phyloP scores from a whole-genome alignment of 2,113 vertebrate genomes.

The Nanorana parkeri region DNA sequence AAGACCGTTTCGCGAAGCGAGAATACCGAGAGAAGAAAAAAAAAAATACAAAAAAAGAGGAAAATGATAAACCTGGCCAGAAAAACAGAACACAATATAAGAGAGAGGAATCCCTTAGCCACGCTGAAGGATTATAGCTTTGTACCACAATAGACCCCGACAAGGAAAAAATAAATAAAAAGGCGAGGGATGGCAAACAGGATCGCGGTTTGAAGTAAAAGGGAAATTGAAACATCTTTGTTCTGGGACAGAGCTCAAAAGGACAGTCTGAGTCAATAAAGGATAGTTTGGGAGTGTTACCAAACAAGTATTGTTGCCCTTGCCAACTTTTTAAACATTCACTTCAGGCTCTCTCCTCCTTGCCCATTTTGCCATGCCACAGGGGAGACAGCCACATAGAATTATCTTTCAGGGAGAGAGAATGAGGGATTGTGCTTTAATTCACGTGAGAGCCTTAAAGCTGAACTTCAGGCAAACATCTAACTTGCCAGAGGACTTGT shows the following conservation, averaged over 20 bases:
- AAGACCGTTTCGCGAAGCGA: conserved; percentile 61
- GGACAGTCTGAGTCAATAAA: conserved; percentile 74
- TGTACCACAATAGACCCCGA: conserved; percentile 61
- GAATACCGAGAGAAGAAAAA: conserved; percentile 60
- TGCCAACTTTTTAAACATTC: conserved; percentile 50
- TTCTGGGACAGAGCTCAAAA: conserved; percentile 58
- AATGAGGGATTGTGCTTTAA: conserved; percentile 26
- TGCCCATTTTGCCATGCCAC: conserved; percentile 63
- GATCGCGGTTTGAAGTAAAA: conserved; percentile 43
- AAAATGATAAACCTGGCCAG: conserved; percentile 61
- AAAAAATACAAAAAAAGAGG: conserved; percentile 46
- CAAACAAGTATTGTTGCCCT: conserved; percentile 71
- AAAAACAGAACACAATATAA: neutral
- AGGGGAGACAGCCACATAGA: conserved; percentile 38
- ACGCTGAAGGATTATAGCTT: conserved; percentile 38
- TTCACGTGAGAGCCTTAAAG: conserved; percentile 5
- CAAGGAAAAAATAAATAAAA: conserved; percentile 60
- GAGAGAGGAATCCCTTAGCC: conserved; percentile 63
- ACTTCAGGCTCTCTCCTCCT: conserved; percentile 47
- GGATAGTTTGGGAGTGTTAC: conserved; percentile 71
- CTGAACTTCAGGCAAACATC: too few species aligned
- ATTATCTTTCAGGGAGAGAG: conserved; percentile 31
- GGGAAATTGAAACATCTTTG: conserved; percentile 50
- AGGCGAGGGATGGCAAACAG: conserved; percentile 54
- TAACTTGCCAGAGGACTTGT: too few species aligned